Base-by-base conservation (phyloP, 2,113 vertebrate genomes). In the Suncus etruscus region DNA sequence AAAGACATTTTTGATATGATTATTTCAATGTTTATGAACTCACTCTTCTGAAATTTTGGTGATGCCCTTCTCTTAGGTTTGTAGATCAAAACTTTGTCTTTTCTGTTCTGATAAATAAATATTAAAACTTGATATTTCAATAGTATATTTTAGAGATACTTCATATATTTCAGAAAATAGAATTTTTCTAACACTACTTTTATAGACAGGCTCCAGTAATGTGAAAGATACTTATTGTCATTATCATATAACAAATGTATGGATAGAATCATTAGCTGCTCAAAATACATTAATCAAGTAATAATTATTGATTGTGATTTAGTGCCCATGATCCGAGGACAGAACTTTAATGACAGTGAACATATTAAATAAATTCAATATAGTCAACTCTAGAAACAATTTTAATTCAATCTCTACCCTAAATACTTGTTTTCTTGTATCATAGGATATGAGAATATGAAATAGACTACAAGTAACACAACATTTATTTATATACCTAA, bases 131-230 rank as follows among this genome's bases (percentile, higher is more conserved):
- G 25, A 32, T 74, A 61, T 45, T 91, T 88, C 69, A 10, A 61
- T 47, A 65, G 1, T 10, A 47, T 47, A 16, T 16, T 89, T 87
- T 85, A 54, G 20, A 72, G 70, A 82, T 68, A 22, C 2, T 79
- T 39, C 39, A 39, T 39, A 39, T 39, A 39, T 39, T 88, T 89
- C 32, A n/a, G 91, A 75, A 76, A 9, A 11, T 61, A 32, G 72
- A 83, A 69, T 24, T 86, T 82, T 90, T 61, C 39, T 10, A 25
- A 29, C 69, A 78, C 82, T 78, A 78, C 79, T 61, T 87, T 3
- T 70, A 10, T 65, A 7, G 61, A 65, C 18, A 25, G 24, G 68
- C 14, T 51, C 85, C 8, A 45, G 63, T 39, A 39, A 39, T 5
- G 39, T 39, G 39, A 39, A 39, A 39, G 39, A 54, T 54, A 12